Conservation (phyloP, 2,113 vertebrate species). For the Microcebus jonahi region DNA sequence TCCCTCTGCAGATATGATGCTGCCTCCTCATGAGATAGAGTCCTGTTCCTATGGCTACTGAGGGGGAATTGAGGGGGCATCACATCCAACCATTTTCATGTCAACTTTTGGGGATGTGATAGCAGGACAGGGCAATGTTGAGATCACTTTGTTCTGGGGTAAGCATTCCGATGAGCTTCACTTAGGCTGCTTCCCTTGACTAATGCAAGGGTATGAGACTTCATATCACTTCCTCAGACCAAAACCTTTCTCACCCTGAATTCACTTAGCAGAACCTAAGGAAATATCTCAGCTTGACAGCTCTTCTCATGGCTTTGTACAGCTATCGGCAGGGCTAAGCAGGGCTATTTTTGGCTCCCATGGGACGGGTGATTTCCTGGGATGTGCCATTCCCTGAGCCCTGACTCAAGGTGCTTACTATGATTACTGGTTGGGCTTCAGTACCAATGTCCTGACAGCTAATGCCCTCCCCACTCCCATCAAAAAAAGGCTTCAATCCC, state of each 20-base stretch:
- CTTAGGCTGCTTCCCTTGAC: background rate
- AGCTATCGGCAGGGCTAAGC: background rate
- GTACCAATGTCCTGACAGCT: background rate
- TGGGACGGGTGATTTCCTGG: background rate
- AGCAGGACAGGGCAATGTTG: background rate
- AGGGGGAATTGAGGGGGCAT: background rate
- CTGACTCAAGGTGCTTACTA: background rate
- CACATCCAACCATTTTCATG: background rate
- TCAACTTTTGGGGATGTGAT: background rate
- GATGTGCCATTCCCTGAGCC: background rate
- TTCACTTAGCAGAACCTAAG: background rate
- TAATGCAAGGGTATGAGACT: background rate
- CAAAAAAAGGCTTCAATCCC: background rate
- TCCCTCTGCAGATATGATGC: background rate
- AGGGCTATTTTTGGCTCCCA: too few species aligned
- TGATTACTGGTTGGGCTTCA: background rate
- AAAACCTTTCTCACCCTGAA: background rate
- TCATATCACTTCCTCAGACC: background rate
- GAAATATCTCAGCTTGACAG: background rate
- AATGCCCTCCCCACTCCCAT: background rate
- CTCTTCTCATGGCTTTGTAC: background rate
- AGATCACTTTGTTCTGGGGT: background rate
- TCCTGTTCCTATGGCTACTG: background rate
- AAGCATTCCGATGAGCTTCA: background rate
- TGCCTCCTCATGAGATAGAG: background rate